Conservation (phyloP, 92 coral and sea anemone genomes). For the Bergia puertoricense region DNA sequence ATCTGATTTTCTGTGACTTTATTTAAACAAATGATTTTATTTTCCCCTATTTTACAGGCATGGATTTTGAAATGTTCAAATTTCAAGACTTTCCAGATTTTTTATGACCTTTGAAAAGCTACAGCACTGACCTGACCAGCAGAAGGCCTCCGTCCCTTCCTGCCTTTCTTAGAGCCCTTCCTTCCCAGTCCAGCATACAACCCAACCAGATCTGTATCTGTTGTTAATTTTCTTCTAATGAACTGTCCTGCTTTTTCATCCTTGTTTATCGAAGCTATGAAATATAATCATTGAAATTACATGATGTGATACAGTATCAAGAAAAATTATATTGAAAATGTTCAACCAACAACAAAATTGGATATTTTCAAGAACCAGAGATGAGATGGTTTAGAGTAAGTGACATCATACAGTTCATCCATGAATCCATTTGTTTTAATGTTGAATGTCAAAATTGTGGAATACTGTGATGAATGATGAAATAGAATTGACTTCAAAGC, state of each 20-base stretch:
- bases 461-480: too few relatives aligned
- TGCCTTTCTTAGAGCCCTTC: conserved; percentile 81
- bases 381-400: too few relatives aligned
- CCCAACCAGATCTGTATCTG: conserved; percentile 72
- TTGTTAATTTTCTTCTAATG: conserved; percentile 62
- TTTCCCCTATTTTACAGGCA: too few relatives aligned
- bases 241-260: conserved; percentile 70
- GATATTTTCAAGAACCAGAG: too few relatives aligned
- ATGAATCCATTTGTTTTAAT: too few relatives aligned
- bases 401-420: too few relatives aligned
- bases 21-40: too few relatives aligned
- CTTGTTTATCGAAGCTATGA: not conserved
- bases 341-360: too few relatives aligned
- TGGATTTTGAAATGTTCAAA: not conserved
- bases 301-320: not conserved
- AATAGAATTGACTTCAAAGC: too few relatives aligned
- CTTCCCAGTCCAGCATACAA: conserved; percentile 74
- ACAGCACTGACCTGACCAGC: conserved; percentile 61
- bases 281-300: not conserved
- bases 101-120: not conserved
- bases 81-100: not conserved
- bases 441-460: too few relatives aligned
- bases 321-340: too few relatives aligned
- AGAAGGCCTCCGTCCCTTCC: conserved; percentile 51
- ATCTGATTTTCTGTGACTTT: too few relatives aligned